Evolutionary conservation across 2,888 invertebrate genomes (phyloP).

Genomic region (Bellardia bayeri): DNA sequence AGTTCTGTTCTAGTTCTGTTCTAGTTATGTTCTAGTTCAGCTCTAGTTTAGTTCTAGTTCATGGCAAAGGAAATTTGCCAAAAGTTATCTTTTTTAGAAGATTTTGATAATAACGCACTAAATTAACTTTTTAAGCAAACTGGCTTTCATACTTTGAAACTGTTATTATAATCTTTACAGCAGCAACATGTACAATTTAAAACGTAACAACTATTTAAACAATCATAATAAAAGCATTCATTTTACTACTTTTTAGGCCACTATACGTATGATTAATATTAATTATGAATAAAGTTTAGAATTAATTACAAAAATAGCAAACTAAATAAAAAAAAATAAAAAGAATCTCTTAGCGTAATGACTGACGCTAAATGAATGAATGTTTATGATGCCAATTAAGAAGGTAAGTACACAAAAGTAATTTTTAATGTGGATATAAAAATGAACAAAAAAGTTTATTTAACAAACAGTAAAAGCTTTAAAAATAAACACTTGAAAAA

Average conservation of each 20-base stretch:
- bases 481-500: neutral
- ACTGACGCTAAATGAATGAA: constrained; percentile 6
- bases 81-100: no score
- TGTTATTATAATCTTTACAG: neutral
- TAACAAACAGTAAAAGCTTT: constrained; percentile 1
- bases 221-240: neutral
- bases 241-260: neutral
- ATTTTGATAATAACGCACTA: no score
- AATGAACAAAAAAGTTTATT: neutral
- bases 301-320: constrained; percentile 13
- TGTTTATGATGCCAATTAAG: constrained; percentile 50
- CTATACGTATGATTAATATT: constrained; percentile 59
- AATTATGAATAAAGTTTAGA: constrained; percentile 12
- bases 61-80: no score
- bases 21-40: no score
- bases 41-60: no score
- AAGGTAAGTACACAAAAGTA: constrained; percentile 60
- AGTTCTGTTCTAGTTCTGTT: no score
- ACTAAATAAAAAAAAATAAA: neutral
- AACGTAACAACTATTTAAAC: neutral
- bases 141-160: no score
- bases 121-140: no score
- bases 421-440: constrained; percentile 1
- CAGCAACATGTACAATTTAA: neutral
- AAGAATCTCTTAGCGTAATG: neutral